Evolutionary conservation across 2,888 invertebrate species (phyloP), one percentile per base, ranked within the genome.

Genomic region (Malthinus flaveolus): DNA sequence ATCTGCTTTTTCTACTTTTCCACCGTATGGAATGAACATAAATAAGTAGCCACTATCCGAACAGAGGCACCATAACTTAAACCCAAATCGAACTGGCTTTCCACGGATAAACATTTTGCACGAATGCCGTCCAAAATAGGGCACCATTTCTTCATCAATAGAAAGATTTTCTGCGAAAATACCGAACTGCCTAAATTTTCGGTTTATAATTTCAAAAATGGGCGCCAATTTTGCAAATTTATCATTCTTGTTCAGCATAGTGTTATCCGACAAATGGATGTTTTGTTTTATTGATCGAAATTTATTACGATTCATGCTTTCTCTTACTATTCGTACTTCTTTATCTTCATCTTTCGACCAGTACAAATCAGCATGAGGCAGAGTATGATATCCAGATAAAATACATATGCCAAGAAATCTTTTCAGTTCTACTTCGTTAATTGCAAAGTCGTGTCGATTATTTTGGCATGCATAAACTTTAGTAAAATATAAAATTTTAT

Each of bases 1-100:
- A 11, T 32, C 31, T 9, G 23, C 23, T 12, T 12, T 55, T 23
- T 47, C 49, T 37, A 36, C 10, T 10, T 44, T 39, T 44, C 62
- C 64, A 49, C 65, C 62, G 45, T 66, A 67, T 49, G 66, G 48
- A 48, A 66, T 66, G 51, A 63, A 65, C n/a, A 44, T 10, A 44
- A 67, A 67, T 44, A 67, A 66, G 51, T 67, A 68, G n/a, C 65
- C 64, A 9, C 57, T 49, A 2, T 66, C 61, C 56, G 65, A 66
- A 13, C 64, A 62, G 36, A 65, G 51, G 56, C 66, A 60, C 69
- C 67, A 71, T 39, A 68, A 65, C 53, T 70, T 70, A 51, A 63
- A 71, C 9, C 68, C 68, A 62, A 71, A 70, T 9, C 68, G 55
- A 8, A 73, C 63, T 46, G 70, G 68, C 56, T 71, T 71, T 4